Conservation (phyloP, 1,140 invertebrate species). For the Eueides isabella region DNA sequence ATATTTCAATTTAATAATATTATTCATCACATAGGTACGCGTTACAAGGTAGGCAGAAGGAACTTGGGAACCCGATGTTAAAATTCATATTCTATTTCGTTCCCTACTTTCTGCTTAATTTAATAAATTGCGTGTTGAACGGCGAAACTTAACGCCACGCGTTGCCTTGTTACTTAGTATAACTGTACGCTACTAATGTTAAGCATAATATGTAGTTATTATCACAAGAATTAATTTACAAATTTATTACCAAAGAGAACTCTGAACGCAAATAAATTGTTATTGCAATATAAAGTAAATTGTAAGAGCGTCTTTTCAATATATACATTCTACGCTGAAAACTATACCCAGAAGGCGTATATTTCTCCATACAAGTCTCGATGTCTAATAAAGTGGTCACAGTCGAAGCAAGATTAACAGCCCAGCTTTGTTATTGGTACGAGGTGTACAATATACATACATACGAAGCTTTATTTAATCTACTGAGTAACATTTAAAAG, state of each 20-base stretch:
- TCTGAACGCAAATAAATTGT: not conserved
- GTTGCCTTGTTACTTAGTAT: too few relatives aligned
- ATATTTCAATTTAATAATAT: too few relatives aligned
- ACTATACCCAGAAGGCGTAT: conserved; percentile 74
- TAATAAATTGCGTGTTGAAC: too few relatives aligned
- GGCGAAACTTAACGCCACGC: too few relatives aligned
- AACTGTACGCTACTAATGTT: too few relatives aligned
- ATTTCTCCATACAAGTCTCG: conserved; percentile 71
- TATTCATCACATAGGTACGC: too few relatives aligned
- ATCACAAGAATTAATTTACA: not conserved
- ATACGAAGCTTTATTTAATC: not conserved
- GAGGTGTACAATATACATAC: conserved; percentile 36
- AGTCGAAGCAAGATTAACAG: conserved; percentile 79
- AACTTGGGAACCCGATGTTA: too few relatives aligned
- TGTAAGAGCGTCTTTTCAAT: conserved; percentile 3
- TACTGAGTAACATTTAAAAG: conserved; percentile 11
- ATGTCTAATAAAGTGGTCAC: conserved; percentile 79
- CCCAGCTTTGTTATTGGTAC: conserved; percentile 66
- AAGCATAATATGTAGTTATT: too few relatives aligned
- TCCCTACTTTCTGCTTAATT: too few relatives aligned
- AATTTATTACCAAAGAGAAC: not conserved
- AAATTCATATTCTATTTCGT: too few relatives aligned
- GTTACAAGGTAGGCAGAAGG: too few relatives aligned
- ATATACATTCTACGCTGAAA: conserved; percentile 29
- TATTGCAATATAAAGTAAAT: not conserved